Evolutionary conservation across 2,797 vertebrate species (phyloP), one percentile per base, ranked within the genome.

Genomic region (Pipistrellus pygmaeus): DNA sequence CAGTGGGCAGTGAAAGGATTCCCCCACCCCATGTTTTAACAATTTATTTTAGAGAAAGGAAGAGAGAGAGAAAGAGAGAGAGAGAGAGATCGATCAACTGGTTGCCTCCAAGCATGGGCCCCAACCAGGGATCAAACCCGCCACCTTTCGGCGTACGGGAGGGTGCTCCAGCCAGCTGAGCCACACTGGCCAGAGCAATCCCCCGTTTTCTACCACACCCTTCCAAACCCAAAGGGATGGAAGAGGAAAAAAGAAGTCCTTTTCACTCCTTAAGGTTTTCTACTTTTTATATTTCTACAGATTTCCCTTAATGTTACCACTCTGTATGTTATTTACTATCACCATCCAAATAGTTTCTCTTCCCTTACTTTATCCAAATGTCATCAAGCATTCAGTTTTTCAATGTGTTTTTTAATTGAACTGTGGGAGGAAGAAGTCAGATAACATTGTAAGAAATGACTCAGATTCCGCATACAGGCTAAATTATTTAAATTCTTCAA

Each of bases 391-490:
- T 68, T 75, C 35, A 41, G 8, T 73, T 94, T 84, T 86, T 51
- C 35, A 75, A 25, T 51, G 17, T 71, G 18, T 60, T 44, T 17
- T 85, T 85, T 90, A 84, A 88, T 0, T 66, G 11, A 94, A 57
- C 14, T 46, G 30, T 57, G 35, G 51, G 35, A 88, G 30, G 38
- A 88, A 55, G 55, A 78, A 90, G 44, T 62, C 68, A 89, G 55
- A 44, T 72, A 83, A 64, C 21, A 75, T 2, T 68, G 73, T 60
- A 44, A 90, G 38, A 93, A 89, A 85, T 89, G 69, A 83, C 46
- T 86, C 46, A 64, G 15, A 60, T 78, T 41, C 25, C 8, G 7
- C 13, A 35, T 4, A 25, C 1, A 78, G 85, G 60, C 25, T 77
- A 64, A 76, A 48, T 48, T 66, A 80, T 68, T 86, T 71, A 38